Percentiles rank a stretch among this genome's conserved stretches.
phyloP scores from a whole-genome alignment of 2,797 vertebrate genomes.

The Picus viridis region DNA sequence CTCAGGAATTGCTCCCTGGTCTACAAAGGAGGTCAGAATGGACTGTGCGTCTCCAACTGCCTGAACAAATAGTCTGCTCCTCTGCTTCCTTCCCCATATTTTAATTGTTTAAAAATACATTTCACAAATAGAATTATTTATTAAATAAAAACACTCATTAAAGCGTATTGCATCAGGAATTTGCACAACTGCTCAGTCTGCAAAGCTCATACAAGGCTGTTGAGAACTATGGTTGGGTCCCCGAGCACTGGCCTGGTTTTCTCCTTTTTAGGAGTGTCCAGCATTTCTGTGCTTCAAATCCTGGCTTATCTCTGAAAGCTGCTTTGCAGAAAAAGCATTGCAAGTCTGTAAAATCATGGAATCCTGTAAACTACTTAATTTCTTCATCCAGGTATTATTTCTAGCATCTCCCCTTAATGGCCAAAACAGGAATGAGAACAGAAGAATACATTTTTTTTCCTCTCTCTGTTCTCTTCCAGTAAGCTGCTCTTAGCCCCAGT shows the following conservation, averaged over 20 bases:
- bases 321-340: not conserved
- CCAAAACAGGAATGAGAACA: not conserved
- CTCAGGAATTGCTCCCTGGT: slow-evolving; percentile 7
- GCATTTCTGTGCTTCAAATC: not conserved
- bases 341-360: not conserved
- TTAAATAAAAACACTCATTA: no score
- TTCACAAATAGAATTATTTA: not conserved
- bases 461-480: not conserved
- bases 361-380: not conserved
- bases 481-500: not conserved
- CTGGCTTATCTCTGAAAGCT: not conserved
- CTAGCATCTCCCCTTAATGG: not conserved
- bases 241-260: not conserved
- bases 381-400: not conserved
- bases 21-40: not conserved
- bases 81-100: not conserved
- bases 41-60: not conserved
- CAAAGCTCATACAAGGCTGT: not conserved
- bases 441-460: not conserved
- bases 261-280: not conserved
- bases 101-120: not conserved
- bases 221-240: not conserved
- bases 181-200: not conserved
- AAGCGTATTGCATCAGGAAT: not conserved
- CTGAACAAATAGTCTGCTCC: not conserved